phyloP scores from a whole-genome alignment of 2,113 vertebrate species.

The Gnathonemus longibarbis region DNA sequence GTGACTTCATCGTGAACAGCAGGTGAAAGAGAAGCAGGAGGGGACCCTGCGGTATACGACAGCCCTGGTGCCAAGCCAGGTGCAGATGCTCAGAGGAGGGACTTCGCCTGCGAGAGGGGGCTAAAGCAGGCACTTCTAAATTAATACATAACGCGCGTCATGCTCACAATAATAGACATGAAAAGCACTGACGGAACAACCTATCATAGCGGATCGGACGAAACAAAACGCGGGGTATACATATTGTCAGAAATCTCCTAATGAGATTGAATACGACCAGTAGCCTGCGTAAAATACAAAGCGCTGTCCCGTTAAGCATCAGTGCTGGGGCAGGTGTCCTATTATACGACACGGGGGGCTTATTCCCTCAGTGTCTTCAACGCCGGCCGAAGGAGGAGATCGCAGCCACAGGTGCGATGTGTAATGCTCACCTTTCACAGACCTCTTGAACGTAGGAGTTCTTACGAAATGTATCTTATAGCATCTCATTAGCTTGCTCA shows the following conservation, averaged over 20 bases:
- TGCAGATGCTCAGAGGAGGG: neutral
- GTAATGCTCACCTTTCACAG: neutral
- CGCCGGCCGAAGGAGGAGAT: neutral
- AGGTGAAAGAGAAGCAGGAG: neutral
- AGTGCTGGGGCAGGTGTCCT: neutral
- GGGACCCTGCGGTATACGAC: neutral
- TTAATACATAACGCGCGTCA: neutral
- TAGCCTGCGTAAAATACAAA: neutral
- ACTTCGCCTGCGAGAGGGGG: neutral
- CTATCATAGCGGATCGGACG: neutral
- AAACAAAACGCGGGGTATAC: neutral
- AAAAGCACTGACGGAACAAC: neutral
- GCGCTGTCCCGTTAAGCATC: neutral
- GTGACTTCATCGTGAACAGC: slow-evolving; percentile 4
- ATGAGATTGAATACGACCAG: neutral
- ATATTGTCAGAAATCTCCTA: neutral
- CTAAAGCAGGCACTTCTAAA: slow-evolving; percentile 1
- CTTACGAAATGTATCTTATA: neutral
- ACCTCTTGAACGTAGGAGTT: neutral
- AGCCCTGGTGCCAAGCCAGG: neutral
- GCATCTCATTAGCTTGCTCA: neutral
- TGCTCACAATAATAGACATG: neutral
- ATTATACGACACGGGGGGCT: neutral
- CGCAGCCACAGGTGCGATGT: neutral
- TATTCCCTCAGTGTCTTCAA: neutral